Conservation (phyloP, 2,797 vertebrate species). For the Macroramphosus scolopax region DNA sequence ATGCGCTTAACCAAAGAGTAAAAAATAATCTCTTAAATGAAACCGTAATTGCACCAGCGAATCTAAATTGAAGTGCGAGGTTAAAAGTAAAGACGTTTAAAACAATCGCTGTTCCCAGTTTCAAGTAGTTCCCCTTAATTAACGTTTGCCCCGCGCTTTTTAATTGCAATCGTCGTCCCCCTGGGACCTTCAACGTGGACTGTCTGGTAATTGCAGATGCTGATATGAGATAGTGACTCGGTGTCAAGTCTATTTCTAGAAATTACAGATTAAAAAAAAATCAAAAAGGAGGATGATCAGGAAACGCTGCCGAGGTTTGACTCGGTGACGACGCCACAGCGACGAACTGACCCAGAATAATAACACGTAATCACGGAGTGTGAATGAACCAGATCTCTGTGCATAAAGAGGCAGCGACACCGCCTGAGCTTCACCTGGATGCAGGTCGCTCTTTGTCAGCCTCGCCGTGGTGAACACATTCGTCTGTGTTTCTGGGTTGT, state of each 20-base stretch:
- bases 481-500: conserved; percentile 64
- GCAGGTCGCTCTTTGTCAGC: conserved; percentile 62
- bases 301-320: too few species aligned
- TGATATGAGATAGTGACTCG: conserved; percentile 92
- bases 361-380: too few species aligned
- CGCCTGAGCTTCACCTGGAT: conserved; percentile 57
- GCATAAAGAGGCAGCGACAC: conserved; percentile 4
- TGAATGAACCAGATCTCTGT: conserved; percentile 14
- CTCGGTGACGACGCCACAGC: too few species aligned
- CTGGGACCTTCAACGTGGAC: conserved; percentile 88
- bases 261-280: conserved; percentile 43
- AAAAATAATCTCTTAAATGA: conserved; percentile 32
- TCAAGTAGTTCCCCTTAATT: conserved; percentile 98
- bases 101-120: conserved; percentile 88
- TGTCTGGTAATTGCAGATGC: conserved; percentile 92
- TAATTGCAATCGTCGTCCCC: conserved; percentile 97
- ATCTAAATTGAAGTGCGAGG: conserved; percentile 36
- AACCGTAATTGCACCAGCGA: conserved; percentile 20
- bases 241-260: conserved; percentile 69
- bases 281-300: conserved; percentile 31
- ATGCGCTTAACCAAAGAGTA: conserved; percentile 2
- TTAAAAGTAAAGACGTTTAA: conserved; percentile 70
- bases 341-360: too few species aligned
- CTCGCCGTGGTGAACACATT: conserved; percentile 36
- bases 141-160: conserved; percentile 97